phyloP scores from a whole-genome alignment of 2,113 vertebrate genomes.

The Xiphophorus couchianus region DNA sequence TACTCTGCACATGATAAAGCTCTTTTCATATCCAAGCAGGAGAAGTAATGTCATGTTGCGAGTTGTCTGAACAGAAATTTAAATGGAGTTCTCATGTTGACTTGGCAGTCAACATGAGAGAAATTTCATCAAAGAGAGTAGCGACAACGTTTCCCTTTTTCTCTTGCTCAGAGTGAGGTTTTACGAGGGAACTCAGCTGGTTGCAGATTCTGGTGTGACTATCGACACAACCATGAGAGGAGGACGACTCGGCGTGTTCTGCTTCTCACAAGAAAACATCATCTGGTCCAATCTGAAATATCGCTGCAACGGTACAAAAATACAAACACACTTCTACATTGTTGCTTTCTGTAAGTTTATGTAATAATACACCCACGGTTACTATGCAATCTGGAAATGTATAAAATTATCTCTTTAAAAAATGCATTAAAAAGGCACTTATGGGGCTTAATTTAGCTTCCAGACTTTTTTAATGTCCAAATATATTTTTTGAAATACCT shows the following conservation, averaged over 20 bases:
- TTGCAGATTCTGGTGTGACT: constrained; percentile 97
- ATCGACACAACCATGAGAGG: constrained; percentile 99
- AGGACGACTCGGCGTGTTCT: constrained; percentile 96
- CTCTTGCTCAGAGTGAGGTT: constrained; percentile 86
- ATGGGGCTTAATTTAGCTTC: no score
- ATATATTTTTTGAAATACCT: background rate
- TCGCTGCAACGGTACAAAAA: constrained; percentile 92
- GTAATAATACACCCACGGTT: background rate
- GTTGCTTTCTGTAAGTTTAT: background rate
- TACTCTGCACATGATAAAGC: background rate
- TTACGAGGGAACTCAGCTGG: constrained; percentile 93
- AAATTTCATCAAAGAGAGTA: background rate
- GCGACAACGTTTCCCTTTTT: background rate
- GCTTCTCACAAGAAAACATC: constrained; percentile 99
- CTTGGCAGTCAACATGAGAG: background rate
- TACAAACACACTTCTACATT: background rate
- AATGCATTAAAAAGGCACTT: no score
- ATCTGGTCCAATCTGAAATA: constrained; percentile 99
- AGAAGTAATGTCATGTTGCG: background rate
- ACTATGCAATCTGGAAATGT: background rate
- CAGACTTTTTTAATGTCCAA: background rate
- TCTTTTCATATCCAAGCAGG: background rate
- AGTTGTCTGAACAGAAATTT: background rate
- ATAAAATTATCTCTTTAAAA: background rate
- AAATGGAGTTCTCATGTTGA: background rate